Base-by-base conservation (phyloP, 2,113 vertebrate species). In the Sprattus sprattus region DNA sequence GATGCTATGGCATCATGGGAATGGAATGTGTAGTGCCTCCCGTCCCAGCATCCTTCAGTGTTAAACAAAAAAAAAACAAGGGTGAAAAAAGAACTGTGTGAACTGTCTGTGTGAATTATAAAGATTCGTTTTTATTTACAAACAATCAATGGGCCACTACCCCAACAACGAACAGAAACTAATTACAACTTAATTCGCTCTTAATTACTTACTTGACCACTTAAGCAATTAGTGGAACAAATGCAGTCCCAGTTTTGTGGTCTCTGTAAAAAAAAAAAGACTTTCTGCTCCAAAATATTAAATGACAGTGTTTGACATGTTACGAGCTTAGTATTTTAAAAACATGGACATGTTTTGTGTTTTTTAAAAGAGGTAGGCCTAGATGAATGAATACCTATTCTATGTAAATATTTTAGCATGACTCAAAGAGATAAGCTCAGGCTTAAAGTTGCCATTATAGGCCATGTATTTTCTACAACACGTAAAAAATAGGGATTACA, bases 1-100 rank as follows among this genome's bases (percentile, higher is more conserved):
- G 28, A 75, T 84, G 88, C 88, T 83, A 88, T 96, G 95, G 92
- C 93, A 94, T 97, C 96, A 97, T 88, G 93, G 94, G 95, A 96
- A 94, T 95, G 96, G 96, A 97, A 97, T 97, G 96, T 95, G 91
- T 94, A 94, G 94, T 93, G 92, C 88, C 93, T 92, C 88, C 89
- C 89, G 93, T 93, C 93, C 93, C 93, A 95, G 93, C 87, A 90
- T 94, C 92, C 93, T 91, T 94, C 88, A 89, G 93, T 91, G 84
- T 75, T 89, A 84, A 85, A 86, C 82, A 71, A 25, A 71, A 57
- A 75, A 81, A 54, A 81, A 89, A 80, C 80, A 52, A 25, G 82
- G 83, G 82, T 85, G 60, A 87, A 13, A 88, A 52, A 81, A 50
- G 50, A 91, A 90, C 87, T 87, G 85, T 89, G 89, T 83, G 71